A percentile compares a stretch with the other conserved stretches of the same genome.
Evolutionary conservation across 1,140 invertebrate species (phyloP).

Genomic region (Fopius arisanus): DNA sequence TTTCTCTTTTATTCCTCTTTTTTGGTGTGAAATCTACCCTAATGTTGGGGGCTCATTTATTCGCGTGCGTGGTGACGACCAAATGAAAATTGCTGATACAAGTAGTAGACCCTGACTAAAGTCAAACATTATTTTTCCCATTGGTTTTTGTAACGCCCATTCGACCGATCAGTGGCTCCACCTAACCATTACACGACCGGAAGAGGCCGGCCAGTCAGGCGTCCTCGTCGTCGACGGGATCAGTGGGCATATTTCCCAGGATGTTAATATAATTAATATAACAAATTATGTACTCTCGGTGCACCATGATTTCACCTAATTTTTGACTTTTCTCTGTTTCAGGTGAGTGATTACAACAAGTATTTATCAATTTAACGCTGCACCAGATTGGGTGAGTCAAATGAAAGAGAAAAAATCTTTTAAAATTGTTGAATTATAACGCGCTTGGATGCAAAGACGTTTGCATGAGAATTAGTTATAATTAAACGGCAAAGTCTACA

Average conservation of each 20-base stretch:
- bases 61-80: background rate
- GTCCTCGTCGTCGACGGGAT: slow-evolving; percentile 24
- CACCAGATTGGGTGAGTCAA: background rate
- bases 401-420: background rate
- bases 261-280: background rate
- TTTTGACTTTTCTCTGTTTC: slow-evolving; percentile 28
- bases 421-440: background rate
- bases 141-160: slow-evolving; percentile 39
- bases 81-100: slow-evolving; percentile 30
- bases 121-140: slow-evolving; percentile 42
- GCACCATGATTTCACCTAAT: background rate
- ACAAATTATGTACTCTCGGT: too few species aligned
- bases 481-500: background rate
- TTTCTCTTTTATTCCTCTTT: background rate
- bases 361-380: background rate
- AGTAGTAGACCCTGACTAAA: slow-evolving; percentile 36
- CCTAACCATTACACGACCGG: slow-evolving; percentile 43
- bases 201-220: slow-evolving; percentile 38
- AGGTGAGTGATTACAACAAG: slow-evolving; percentile 23
- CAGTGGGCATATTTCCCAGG: slow-evolving; percentile 28
- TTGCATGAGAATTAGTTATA: slow-evolving; percentile 16
- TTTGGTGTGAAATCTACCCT: background rate
- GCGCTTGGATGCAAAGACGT: background rate
- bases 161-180: slow-evolving; percentile 32
- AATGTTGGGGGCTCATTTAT: background rate